Evolutionary conservation across 1,140 invertebrate species (phyloP).

Genomic region (Macrosteles quadrilineatus): DNA sequence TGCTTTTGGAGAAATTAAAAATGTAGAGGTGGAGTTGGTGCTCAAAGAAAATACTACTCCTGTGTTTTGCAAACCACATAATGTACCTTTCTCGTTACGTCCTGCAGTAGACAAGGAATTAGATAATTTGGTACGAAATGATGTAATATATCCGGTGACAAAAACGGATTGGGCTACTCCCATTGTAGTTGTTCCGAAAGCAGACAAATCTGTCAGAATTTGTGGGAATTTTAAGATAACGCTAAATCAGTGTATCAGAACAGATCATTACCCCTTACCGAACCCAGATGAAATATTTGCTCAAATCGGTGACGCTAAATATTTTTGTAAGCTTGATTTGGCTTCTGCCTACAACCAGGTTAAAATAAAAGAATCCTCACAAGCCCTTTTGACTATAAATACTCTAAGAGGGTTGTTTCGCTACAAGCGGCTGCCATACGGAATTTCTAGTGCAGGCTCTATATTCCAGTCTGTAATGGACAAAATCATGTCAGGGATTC

Average conservation of each 20-base stretch:
- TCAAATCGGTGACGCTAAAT: neutral
- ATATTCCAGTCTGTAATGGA: neutral
- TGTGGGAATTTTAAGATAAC: neutral
- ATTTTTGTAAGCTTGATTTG: neutral
- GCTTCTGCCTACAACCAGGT: neutral
- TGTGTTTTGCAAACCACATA: neutral
- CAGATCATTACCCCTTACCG: neutral
- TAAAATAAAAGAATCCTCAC: neutral
- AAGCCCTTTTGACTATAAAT: neutral
- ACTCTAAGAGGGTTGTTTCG: neutral
- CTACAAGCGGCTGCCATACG: neutral
- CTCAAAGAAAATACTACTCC: neutral
- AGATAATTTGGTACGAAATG: neutral
- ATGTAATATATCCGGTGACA: neutral
- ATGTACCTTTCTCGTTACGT: neutral
- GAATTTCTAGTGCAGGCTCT: neutral
- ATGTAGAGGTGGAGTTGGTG: neutral
- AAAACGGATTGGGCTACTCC: neutral
- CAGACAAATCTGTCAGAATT: neutral
- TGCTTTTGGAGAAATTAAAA: neutral
- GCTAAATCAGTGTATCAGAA: neutral
- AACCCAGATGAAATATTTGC: neutral
- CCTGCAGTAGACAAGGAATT: neutral
- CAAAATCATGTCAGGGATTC: neutral
- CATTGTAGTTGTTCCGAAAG: neutral